Percentiles rank a stretch among this genome's conserved stretches.
Evolutionary conservation across 2,888 invertebrate genomes (phyloP).

Genomic region (Escarpia spicata): DNA sequence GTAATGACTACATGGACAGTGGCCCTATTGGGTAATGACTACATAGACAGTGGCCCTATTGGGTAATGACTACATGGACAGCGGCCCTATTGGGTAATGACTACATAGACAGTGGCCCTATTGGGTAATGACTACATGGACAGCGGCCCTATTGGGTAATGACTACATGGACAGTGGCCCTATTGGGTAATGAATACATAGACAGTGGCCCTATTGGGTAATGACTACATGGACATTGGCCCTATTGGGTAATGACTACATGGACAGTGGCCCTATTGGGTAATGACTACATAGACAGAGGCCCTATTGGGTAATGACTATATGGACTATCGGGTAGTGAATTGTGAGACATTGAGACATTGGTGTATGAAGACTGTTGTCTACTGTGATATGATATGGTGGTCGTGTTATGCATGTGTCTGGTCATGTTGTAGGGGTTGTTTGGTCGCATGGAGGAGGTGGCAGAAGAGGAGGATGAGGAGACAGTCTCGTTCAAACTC

Average conservation of each 20-base stretch:
- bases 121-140: neutral
- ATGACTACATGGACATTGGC: too few species aligned
- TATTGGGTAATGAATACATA: too few species aligned
- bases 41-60: too few species aligned
- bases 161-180: neutral
- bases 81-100: too few species aligned
- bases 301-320: neutral
- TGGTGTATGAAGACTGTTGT: neutral
- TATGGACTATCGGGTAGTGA: neutral
- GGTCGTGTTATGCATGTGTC: neutral
- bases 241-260: too few species aligned
- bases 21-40: too few species aligned
- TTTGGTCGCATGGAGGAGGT: conserved; percentile 34
- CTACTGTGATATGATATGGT: neutral
- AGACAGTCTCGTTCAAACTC: conserved; percentile 34
- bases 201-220: too few species aligned
- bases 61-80: too few species aligned
- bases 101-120: too few species aligned
- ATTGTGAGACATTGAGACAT: neutral
- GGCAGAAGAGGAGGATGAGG: conserved; percentile 28
- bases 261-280: too few species aligned
- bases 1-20: too few species aligned
- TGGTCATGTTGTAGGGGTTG: conserved; percentile 31
- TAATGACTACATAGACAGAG: neutral
- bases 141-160: neutral